These are phyloP conservation scores for Takifugu flavidus DNA, from an alignment of 2,113 vertebrate genomes.

Conservation along the genomic window DNA sequence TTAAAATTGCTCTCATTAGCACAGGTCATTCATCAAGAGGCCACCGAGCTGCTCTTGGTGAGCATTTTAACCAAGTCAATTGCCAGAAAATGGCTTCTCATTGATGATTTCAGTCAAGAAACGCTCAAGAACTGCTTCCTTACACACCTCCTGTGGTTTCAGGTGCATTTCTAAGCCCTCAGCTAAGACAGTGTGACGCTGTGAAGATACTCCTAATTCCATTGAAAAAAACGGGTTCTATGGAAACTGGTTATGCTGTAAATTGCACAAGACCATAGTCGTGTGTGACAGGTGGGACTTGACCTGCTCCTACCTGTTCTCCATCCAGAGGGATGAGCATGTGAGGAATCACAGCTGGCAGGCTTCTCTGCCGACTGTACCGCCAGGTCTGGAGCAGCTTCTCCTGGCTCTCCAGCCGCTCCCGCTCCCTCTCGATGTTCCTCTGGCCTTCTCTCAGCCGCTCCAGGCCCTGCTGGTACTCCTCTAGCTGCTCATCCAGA, in stretches of 20 bases:
- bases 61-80: constrained; percentile 23
- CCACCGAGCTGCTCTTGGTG: constrained; percentile 33
- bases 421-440: constrained; percentile 80
- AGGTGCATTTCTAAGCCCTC: background rate
- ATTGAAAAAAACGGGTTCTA: too few species aligned
- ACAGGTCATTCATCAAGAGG: constrained; percentile 61
- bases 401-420: constrained; percentile 78
- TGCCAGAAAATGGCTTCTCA: constrained; percentile 29
- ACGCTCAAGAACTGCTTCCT: constrained; percentile 28
- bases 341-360: constrained; percentile 57
- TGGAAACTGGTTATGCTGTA: too few species aligned
- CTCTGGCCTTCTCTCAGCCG: constrained; percentile 86
- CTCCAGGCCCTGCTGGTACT: constrained; percentile 92
- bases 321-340: constrained; percentile 71
- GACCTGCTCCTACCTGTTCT: constrained; percentile 52
- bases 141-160: constrained; percentile 8
- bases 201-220: too few species aligned
- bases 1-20: constrained; percentile 70
- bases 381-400: constrained; percentile 76
- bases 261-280: too few species aligned
- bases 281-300: background rate
- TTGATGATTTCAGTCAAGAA: constrained; percentile 30
- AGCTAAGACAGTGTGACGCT: background rate
- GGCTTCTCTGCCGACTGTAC: constrained; percentile 74
- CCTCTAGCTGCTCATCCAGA: constrained; percentile 81